These are phyloP conservation scores for Sternarchorhynchus goeldii DNA, from an alignment of 2,797 vertebrate genomes.

Conservation along the genomic window DNA sequence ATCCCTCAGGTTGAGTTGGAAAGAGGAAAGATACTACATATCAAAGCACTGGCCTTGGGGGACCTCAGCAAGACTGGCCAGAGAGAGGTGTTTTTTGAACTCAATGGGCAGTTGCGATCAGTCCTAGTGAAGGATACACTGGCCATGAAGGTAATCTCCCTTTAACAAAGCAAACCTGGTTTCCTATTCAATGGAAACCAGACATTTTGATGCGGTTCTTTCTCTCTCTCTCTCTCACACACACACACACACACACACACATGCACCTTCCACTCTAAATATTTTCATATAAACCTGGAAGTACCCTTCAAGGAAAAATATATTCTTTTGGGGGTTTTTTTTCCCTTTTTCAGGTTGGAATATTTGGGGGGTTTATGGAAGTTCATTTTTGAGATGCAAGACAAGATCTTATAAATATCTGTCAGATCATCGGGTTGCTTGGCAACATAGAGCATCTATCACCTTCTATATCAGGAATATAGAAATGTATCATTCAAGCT, in stretches of 20 bases:
- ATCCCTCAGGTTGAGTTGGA: conserved; percentile 87
- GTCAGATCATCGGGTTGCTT: conserved; percentile 20
- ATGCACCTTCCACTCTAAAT: no score
- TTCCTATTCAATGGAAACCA: conserved; percentile 42
- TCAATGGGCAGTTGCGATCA: conserved; percentile 91
- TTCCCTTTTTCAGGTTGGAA: conserved; percentile 16
- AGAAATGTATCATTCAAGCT: background rate
- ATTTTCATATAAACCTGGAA: background rate
- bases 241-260: conserved; percentile 40
- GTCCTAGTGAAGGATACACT: conserved; percentile 90
- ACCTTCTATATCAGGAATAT: background rate
- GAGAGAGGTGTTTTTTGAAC: conserved; percentile 96
- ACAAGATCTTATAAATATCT: conserved; percentile 9
- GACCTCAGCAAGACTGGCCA: conserved; percentile 91
- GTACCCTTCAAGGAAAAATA: conserved; percentile 32
- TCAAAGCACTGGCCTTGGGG: conserved; percentile 91
- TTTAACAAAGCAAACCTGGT: conserved; percentile 33
- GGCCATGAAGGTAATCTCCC: conserved; percentile 85
- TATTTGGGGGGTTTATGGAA: conserved; percentile 17
- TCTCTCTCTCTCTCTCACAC: conserved; percentile 35
- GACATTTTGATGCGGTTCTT: conserved; percentile 28
- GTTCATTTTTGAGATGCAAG: conserved; percentile 33
- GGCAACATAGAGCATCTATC: conserved; percentile 20
- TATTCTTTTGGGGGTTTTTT: conserved; percentile 13
- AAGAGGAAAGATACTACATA: conserved; percentile 90